Evolutionary conservation across 30 jellyfish, hydroid and myxozoan species (phyloP), one percentile per base, ranked within the genome.

Genomic region (Aurelia coerulea): DNA sequence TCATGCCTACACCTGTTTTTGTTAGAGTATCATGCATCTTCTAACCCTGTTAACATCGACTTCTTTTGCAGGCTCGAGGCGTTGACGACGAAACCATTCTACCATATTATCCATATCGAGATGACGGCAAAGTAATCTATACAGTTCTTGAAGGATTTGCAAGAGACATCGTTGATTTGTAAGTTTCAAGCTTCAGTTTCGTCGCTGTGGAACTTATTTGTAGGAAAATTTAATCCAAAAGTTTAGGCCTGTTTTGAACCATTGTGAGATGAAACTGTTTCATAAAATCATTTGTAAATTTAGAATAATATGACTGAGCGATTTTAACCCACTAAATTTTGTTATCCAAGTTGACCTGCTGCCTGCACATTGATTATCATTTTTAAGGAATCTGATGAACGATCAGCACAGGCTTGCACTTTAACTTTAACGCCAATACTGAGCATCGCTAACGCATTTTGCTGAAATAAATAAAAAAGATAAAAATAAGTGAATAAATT

Each of bases 71-170:
- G 93, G 76, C 87, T 58, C 87, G 93, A 11, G 93, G 93, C 16
- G 80, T 84, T 10, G 93, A 84, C 42, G 88, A 84, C 41, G 76
- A 59, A 29, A 73, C 65, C 4, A 17, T 74, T 5, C 80, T 92
- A 29, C 91, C 90, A 46, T 92, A 85, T 74, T 86, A 59, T 46
- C 98, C 98, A 4, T 92, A 85, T 50, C 87, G 97, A 29, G 97
- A 91, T 60, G 97, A 91, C 68, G 97, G 97, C 29, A 56, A 49
- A 41, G 83, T 91, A 0, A 84, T 91, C 2, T 79, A 85, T 80
- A 60, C 62, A 15, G 87, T 84, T 39, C 52, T 91, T 11, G 76
- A 85, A 31, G 32, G 79, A n/a, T 91, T 84, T 65, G 80, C 97
- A 19, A 66, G 50, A 33, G 88, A 84, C 17, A 39, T 81, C 60